Evolutionary conservation across 2,888 invertebrate species (phyloP), one percentile per base, ranked within the genome.

Genomic region (Synergus itoensis): DNA sequence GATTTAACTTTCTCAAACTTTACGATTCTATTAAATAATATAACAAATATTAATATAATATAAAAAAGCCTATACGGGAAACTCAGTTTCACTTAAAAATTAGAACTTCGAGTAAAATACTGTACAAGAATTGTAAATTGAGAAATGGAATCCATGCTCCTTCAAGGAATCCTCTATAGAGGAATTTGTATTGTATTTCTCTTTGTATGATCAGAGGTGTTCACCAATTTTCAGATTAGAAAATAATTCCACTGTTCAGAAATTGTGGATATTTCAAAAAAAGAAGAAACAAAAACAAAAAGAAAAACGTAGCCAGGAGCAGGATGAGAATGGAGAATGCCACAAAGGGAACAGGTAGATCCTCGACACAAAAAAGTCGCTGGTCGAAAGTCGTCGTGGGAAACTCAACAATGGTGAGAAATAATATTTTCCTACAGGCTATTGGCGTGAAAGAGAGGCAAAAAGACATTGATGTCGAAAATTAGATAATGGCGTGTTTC

Each of bases 401-500:
- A 75, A 78, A 43, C 40, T 77, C 57, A 36, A 76, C 65, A 77
- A 53, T 48, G 65, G 69, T 40, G 41, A 43, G 65, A 63, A 76
- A 81, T 77, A 81, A 81, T 79, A 81, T 79, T 81, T 77, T 79
- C 41, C 76, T 75, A 75, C 21, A 57, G 48, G 76, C 77, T 79
- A 76, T 64, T 53, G 69, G 65, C 43, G 77, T n/a, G 12, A 12
- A 79, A 73, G 76, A 77, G 80, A 73, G 79, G 28, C 60, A 81
- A 77, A 80, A 80, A 79, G 78, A 77, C 62, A 78, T 43, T 12
- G 21, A 73, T 65, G 62, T 28, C 64, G 79, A 82, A 80, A 79
- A 83, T 81, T 84, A 81, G 79, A 83, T 85, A 86, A 86, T 81
- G 78, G 77, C 82, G 77, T 73, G 81, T 82, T 84, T 80, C 79